phyloP scores from a whole-genome alignment of 2,797 vertebrate species.

The Amphiprion clarkii region DNA sequence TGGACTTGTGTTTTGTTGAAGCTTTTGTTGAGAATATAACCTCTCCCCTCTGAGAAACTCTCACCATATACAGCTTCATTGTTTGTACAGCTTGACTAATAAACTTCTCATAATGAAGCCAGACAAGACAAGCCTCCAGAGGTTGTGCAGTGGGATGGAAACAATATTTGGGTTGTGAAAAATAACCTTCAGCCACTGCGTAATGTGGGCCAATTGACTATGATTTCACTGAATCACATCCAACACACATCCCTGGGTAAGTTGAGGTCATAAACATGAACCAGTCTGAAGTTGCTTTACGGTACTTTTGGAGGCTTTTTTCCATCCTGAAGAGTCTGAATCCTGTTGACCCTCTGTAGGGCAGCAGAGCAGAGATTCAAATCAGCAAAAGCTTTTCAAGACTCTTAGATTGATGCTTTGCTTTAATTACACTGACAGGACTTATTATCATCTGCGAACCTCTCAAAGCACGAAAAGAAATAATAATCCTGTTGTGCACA shows the following conservation, averaged over 20 bases:
- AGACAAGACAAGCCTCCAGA: neutral
- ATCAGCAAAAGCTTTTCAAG: neutral
- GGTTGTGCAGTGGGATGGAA: neutral
- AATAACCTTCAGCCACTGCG: neutral
- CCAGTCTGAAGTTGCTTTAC: neutral
- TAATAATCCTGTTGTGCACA: constrained; percentile 3
- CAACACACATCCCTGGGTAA: neutral
- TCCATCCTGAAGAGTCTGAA: too few species aligned
- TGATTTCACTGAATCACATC: neutral
- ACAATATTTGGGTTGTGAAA: neutral
- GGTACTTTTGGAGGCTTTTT: neutral
- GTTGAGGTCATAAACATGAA: neutral
- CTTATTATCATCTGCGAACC: neutral
- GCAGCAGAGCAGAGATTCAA: neutral
- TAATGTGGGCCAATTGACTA: neutral
- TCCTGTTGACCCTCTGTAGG: neutral
- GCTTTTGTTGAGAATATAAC: constrained; percentile 1
- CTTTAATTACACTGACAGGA: neutral
- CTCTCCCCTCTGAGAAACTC: neutral
- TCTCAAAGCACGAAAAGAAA: constrained; percentile 1
- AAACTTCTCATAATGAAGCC: neutral
- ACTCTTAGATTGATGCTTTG: neutral
- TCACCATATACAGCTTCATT: neutral
- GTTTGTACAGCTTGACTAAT: constrained; percentile 11
- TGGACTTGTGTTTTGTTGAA: neutral